Evolutionary conservation across 2,113 vertebrate genomes (phyloP).

Genomic region (Loxodonta africana): DNA sequence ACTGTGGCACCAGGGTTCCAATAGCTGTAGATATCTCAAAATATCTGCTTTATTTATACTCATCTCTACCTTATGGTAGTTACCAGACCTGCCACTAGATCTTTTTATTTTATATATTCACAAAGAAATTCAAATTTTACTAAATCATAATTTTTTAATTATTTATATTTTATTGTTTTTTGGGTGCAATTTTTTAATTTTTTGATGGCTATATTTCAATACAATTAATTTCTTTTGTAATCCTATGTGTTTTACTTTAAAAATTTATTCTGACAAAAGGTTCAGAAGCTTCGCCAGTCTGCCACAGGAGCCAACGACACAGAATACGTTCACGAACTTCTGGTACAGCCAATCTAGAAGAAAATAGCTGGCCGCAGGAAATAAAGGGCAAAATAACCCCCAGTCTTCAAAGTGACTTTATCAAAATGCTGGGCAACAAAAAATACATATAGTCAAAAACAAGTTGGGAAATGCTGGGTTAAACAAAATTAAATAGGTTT

Average conservation of each 20-base stretch:
- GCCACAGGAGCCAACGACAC: neutral
- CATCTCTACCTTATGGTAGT: neutral
- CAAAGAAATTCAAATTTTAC: neutral
- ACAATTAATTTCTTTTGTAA: conserved; percentile 13
- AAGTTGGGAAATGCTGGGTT: neutral
- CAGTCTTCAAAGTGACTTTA: conserved; percentile 10
- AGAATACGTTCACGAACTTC: conserved; percentile 31
- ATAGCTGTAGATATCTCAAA: conserved; percentile 22
- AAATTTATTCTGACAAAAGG: neutral
- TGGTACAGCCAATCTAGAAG: neutral
- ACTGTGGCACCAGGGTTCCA: no score
- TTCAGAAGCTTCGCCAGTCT: neutral
- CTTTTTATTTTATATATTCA: neutral
- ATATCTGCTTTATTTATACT: neutral
- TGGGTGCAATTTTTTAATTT: neutral
- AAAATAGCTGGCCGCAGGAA: neutral
- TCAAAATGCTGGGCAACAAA: conserved; percentile 10
- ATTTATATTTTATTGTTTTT: neutral
- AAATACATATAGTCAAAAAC: neutral
- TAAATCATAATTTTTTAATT: neutral
- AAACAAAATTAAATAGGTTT: conserved; percentile 47
- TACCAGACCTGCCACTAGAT: neutral
- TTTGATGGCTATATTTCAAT: conserved; percentile 10
- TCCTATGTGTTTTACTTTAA: neutral
- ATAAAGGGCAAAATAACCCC: rapidly evolving